These are phyloP conservation scores for Nymphicus hollandicus DNA, from an alignment of 2,113 vertebrate genomes.

Conservation along the genomic window DNA sequence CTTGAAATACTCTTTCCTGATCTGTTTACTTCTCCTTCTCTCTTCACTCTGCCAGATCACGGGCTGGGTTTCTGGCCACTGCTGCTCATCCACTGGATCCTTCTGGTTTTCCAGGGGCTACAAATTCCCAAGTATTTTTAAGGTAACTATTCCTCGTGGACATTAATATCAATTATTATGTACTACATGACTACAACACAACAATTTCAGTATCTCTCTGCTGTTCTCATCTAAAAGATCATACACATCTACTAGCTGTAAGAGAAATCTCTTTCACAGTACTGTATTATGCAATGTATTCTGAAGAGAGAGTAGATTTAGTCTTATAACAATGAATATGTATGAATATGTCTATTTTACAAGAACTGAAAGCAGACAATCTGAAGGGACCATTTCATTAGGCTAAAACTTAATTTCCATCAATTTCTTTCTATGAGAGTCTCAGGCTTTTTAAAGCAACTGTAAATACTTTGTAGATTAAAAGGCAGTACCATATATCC, in stretches of 20 bases:
- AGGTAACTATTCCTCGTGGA: not conserved
- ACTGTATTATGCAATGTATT: not conserved
- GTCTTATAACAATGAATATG: not conserved
- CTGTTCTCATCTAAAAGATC: not conserved
- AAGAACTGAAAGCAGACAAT: not conserved
- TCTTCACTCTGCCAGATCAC: slow-evolving; percentile 93
- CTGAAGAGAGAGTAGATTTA: not conserved
- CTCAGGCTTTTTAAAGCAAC: not conserved
- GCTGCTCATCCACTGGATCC: slow-evolving; percentile 81
- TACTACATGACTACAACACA: not conserved
- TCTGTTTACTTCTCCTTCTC: slow-evolving; percentile 89
- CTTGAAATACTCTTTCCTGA: slow-evolving; percentile 96
- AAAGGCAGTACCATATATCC: not conserved
- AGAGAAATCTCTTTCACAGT: not conserved
- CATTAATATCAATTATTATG: not conserved
- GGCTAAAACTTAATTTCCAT: not conserved
- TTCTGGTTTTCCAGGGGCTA: slow-evolving; percentile 80
- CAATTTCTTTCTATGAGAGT: not conserved
- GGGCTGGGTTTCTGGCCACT: slow-evolving; percentile 87
- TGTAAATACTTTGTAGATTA: not conserved
- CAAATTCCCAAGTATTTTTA: not conserved
- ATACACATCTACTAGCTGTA: not conserved
- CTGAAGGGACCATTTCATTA: not conserved
- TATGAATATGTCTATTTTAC: not conserved
- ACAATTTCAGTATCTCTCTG: not conserved